Evolutionary conservation across 2,888 invertebrate genomes (phyloP), one percentile per base, ranked within the genome.

Genomic region (Cecidostiba fungosa): DNA sequence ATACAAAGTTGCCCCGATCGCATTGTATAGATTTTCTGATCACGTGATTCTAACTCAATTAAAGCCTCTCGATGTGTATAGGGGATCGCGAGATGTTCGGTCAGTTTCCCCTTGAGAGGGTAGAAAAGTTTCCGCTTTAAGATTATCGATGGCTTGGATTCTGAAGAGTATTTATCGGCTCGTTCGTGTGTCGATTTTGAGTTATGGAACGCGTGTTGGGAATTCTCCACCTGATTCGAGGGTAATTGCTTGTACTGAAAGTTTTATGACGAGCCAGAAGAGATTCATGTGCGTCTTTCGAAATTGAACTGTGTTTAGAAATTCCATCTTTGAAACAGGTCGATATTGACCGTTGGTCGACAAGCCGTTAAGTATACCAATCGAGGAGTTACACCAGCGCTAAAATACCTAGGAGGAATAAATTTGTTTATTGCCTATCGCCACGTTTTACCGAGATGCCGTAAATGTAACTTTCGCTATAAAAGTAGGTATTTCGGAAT

Each of bases 1-100:
- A 80, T 89, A 89, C 85, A 89, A 89, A 87, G 69, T 84, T 82
- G 10, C 19, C 19, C 47, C 47, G 3, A 84, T 89, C 87, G 83
- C 85, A 77, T 81, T 43, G 87, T 87, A 86, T 88, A 87, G 87
- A 87, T 87, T 87, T 89, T 88, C 89, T 76, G 88, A 87, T 86
- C 88, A 88, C 88, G 84, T 59, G 87, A 89, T 85, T 82, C 87
- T 88, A 89, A 89, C 88, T 89, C 80, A 85, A 89, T 89, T 89
- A 89, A 77, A 72, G 78, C 47, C 43, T 36, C 47, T 70, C 39
- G 12, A n/a, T 72, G 16, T 19, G 39, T 39, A 23, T 10, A 19
- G 12, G 26, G 14, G 43, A 62, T 54, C 14, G 23, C n/a, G 47
- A 69, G 66, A 50, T 72, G 14, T n/a, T 23, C 5, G 70, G 70